Evolutionary conservation across 1,140 invertebrate species (phyloP).

Genomic region (Apolygus lucorum): DNA sequence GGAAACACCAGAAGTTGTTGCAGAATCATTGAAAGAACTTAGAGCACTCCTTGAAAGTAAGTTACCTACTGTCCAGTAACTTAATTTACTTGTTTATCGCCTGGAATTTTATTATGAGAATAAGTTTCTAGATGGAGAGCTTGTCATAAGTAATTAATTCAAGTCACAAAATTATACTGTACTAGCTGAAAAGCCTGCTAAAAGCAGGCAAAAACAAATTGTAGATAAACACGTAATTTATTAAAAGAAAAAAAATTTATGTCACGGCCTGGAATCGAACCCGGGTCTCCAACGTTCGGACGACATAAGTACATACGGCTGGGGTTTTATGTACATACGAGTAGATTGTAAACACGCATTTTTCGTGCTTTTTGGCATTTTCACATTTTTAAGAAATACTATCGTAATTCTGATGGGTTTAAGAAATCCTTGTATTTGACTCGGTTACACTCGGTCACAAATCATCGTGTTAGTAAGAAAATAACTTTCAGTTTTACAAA

Average conservation of each 20-base stretch:
- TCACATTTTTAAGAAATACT: not conserved
- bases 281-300: no score
- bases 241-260: no score
- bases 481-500: no score
- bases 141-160: not conserved
- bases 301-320: no score
- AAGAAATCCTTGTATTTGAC: no score
- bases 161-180: not conserved
- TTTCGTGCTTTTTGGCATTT: not conserved
- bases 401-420: no score
- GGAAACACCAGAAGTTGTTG: constrained; percentile 41
- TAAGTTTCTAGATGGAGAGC: not conserved
- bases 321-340: not conserved
- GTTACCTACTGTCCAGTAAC: not conserved
- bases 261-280: no score
- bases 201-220: no score
- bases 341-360: not conserved
- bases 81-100: not conserved
- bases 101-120: not conserved
- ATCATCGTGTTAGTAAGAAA: no score
- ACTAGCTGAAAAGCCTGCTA: no score
- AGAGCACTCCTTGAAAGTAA: constrained; percentile 40
- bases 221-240: no score
- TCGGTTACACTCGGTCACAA: no score
- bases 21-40: constrained; percentile 37